phyloP scores from a whole-genome alignment of 2,113 vertebrate genomes.

The Oreochromis tanganicae region DNA sequence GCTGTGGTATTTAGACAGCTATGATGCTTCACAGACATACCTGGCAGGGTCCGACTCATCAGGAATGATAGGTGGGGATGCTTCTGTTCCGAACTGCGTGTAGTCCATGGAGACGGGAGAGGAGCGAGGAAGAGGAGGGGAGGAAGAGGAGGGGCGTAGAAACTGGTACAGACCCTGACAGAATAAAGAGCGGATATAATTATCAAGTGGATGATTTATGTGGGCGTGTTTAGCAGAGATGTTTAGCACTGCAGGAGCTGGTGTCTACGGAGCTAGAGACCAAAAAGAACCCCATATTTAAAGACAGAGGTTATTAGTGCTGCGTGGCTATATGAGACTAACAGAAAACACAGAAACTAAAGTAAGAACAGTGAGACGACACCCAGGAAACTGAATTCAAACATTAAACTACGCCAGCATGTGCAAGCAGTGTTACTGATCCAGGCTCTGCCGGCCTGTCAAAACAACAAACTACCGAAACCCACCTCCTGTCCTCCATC shows the following conservation, averaged over 20 bases:
- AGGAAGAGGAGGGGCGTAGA: constrained; percentile 51
- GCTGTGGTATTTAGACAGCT: neutral
- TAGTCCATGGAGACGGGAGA: constrained; percentile 63
- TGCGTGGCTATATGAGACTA: neutral
- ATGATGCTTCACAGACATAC: constrained; percentile 32
- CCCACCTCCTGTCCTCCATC: constrained; percentile 82
- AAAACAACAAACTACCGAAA: neutral
- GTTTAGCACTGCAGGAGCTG: neutral
- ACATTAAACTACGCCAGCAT: neutral
- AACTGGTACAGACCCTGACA: constrained; percentile 83
- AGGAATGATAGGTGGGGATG: constrained; percentile 39
- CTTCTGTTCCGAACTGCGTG: constrained; percentile 65
- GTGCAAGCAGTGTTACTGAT: neutral
- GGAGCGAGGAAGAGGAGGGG: constrained; percentile 2
- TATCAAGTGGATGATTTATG: neutral
- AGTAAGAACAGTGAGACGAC: neutral
- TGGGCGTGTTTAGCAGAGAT: neutral
- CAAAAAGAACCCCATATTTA: neutral
- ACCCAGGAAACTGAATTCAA: neutral
- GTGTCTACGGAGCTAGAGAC: neutral
- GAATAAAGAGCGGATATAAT: neutral
- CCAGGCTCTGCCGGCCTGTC: neutral
- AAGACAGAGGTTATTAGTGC: neutral
- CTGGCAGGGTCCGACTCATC: constrained; percentile 41
- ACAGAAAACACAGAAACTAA: neutral